Conservation (phyloP, 1,140 invertebrate species). For the Rhyacophila brunnea region DNA sequence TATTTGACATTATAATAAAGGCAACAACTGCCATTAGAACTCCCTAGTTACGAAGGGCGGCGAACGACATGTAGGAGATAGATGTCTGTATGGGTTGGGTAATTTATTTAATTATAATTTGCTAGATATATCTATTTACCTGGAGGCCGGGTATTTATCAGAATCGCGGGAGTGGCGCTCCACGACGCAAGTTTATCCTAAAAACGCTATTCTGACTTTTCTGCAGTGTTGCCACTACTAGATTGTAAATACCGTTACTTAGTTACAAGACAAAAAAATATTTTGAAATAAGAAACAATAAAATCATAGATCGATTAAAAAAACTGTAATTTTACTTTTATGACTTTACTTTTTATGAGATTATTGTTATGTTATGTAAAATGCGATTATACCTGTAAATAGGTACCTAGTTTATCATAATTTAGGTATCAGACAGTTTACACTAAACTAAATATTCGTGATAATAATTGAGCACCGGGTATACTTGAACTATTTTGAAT, state of each 20-base stretch:
- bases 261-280: neutral
- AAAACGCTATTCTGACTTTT: slow-evolving; percentile 29
- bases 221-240: slow-evolving; percentile 12
- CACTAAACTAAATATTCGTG: no score
- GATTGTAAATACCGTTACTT: slow-evolving; percentile 16
- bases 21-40: slow-evolving; percentile 1
- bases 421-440: no score
- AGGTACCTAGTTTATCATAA: no score
- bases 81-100: neutral
- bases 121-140: slow-evolving; percentile 21
- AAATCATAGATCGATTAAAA: no score
- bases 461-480: no score
- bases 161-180: slow-evolving; percentile 24
- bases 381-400: no score
- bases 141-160: slow-evolving; percentile 19
- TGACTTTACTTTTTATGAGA: no score
- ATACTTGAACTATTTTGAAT: no score
- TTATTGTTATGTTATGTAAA: no score
- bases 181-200: slow-evolving; percentile 19
- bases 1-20: slow-evolving; percentile 5
- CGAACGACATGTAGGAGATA: neutral
- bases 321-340: no score
- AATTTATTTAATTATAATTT: neutral
- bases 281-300: neutral
- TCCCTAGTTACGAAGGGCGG: neutral